Conservation (phyloP, 2,113 vertebrate genomes). For the Neotragus pygmaeus region DNA sequence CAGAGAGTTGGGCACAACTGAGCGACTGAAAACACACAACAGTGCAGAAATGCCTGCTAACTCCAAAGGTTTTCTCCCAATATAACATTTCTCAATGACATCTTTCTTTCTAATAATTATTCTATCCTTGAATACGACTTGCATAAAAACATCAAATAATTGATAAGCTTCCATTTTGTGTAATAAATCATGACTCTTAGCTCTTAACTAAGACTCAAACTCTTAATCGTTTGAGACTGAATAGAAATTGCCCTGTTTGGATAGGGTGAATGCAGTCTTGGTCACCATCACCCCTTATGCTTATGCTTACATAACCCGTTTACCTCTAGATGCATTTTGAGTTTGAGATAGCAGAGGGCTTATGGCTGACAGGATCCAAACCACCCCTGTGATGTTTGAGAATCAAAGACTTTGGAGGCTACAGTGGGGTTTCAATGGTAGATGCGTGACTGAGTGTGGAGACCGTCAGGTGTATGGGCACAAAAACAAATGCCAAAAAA, state of each 20-base stretch:
- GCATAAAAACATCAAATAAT: background rate
- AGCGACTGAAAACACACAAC: background rate
- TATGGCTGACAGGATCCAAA: background rate
- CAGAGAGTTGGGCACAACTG: background rate
- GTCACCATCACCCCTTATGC: background rate
- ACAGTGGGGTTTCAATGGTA: background rate
- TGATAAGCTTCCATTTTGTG: background rate
- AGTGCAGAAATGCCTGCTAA: background rate
- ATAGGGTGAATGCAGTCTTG: fast-evolving
- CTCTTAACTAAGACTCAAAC: background rate
- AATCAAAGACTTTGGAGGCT: background rate
- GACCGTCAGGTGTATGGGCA: background rate
- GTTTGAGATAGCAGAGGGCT: background rate
- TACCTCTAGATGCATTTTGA: background rate
- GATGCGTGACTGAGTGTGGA: background rate
- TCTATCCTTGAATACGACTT: background rate
- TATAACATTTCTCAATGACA: background rate
- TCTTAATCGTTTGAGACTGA: background rate
- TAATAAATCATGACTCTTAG: background rate
- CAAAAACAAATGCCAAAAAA: background rate
- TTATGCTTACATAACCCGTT: background rate
- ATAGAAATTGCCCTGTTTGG: background rate
- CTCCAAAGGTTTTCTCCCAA: background rate
- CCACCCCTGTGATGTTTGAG: background rate
- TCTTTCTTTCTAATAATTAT: background rate